Percentiles rank a stretch among this genome's conserved stretches.
Evolutionary conservation across 2,113 vertebrate species (phyloP).

Genomic region (Typhlomys cinereus): DNA sequence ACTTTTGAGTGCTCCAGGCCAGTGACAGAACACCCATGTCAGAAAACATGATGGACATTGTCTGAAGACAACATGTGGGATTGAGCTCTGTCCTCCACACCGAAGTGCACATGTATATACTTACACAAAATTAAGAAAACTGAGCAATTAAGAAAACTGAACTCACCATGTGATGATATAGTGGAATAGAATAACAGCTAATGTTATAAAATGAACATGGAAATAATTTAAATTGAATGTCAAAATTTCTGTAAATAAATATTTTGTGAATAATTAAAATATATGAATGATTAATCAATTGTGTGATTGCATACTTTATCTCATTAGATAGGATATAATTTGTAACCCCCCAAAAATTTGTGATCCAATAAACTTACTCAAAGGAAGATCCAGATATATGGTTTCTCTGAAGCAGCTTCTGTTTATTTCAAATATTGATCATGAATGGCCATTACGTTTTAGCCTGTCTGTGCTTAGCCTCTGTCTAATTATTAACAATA

Average conservation of each 20-base stretch:
- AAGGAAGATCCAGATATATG: slow-evolving; percentile 4
- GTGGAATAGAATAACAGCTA: background rate
- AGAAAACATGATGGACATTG: background rate
- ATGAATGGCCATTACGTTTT: background rate
- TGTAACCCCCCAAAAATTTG: slow-evolving; percentile 30
- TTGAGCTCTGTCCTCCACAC: background rate
- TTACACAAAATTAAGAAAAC: background rate
- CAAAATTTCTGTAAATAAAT: slow-evolving; percentile 29
- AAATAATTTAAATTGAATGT: background rate
- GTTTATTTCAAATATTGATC: background rate
- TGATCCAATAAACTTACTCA: background rate
- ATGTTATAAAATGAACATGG: background rate
- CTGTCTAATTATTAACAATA: slow-evolving; percentile 12
- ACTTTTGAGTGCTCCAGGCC: background rate
- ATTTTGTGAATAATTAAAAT: background rate
- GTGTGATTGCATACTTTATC: background rate
- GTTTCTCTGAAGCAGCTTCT: background rate
- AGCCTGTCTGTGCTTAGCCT: background rate
- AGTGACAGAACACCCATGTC: background rate
- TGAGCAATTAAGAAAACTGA: background rate
- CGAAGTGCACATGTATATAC: background rate
- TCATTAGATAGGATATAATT: slow-evolving; percentile 10
- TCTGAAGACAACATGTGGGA: background rate
- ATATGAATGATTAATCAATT: slow-evolving; percentile 16
- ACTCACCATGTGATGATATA: background rate